Evolutionary conservation across 2,797 vertebrate species (phyloP).

Genomic region (Typhlichthys subterraneus): DNA sequence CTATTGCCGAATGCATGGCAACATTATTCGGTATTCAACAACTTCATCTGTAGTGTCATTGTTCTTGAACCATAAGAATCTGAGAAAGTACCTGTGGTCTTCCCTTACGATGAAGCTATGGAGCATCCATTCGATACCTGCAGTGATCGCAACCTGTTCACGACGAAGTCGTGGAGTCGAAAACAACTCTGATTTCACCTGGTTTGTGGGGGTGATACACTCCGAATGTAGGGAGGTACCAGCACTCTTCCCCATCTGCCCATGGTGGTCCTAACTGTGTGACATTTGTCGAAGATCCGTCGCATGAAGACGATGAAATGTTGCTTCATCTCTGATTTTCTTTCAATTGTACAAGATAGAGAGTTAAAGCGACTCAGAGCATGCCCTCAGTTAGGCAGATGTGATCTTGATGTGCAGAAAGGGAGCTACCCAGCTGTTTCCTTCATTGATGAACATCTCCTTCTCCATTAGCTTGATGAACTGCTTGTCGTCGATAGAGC

Average conservation of each 20-base stretch:
- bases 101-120: background rate
- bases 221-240: too few species aligned
- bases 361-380: background rate
- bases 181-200: too few species aligned
- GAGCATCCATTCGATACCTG: background rate
- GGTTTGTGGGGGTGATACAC: too few species aligned
- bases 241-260: background rate
- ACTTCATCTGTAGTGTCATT: background rate
- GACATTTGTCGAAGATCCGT: background rate
- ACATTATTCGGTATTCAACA: background rate
- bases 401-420: background rate
- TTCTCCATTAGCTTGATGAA: too few species aligned
- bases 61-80: background rate
- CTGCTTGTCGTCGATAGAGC: too few species aligned
- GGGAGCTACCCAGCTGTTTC: background rate
- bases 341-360: background rate
- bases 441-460: background rate
- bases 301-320: background rate
- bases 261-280: constrained; percentile 2
- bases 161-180: background rate
- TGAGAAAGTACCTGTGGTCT: background rate
- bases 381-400: background rate
- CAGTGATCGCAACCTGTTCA: background rate
- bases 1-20: background rate
- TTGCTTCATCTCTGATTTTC: background rate